phyloP scores from a whole-genome alignment of 1,140 invertebrate genomes.

The Manduca sexta region DNA sequence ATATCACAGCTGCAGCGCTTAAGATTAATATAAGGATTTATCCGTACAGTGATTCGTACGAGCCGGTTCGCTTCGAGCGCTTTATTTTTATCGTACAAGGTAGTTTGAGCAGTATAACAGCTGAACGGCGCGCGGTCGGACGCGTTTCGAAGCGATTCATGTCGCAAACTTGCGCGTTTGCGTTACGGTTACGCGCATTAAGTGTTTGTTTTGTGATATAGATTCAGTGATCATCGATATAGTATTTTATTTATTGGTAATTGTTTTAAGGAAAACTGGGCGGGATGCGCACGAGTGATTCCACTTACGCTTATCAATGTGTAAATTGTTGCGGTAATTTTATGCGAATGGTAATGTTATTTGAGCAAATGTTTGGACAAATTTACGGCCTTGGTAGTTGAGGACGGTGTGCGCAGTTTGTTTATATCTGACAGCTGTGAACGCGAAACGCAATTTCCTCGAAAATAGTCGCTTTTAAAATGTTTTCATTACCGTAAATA shows the following conservation, averaged over 20 bases:
- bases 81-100: slow-evolving; percentile 16
- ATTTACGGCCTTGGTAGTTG: slow-evolving; percentile 9
- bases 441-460: slow-evolving; percentile 12
- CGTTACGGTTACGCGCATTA: background rate
- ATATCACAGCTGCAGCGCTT: slow-evolving; percentile 3
- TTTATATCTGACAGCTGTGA: slow-evolving; percentile 21
- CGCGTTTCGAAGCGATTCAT: slow-evolving; percentile 4
- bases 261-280: slow-evolving; percentile 15
- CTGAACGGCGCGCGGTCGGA: background rate
- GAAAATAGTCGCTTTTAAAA: no score
- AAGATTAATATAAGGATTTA: background rate
- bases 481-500: no score
- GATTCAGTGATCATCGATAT: background rate
- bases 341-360: slow-evolving; percentile 1
- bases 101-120: slow-evolving; percentile 7
- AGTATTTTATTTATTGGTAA: slow-evolving; percentile 1
- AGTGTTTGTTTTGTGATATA: background rate
- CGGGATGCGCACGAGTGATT: slow-evolving; percentile 52
- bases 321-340: slow-evolving; percentile 10
- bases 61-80: slow-evolving; percentile 7
- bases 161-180: slow-evolving; percentile 3
- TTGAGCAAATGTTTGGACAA: slow-evolving; percentile 5
- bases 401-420: slow-evolving; percentile 6
- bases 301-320: slow-evolving; percentile 38
- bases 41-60: background rate